Base-by-base conservation (phyloP, 2,113 vertebrate genomes). In the Puntigrus tetrazona region DNA sequence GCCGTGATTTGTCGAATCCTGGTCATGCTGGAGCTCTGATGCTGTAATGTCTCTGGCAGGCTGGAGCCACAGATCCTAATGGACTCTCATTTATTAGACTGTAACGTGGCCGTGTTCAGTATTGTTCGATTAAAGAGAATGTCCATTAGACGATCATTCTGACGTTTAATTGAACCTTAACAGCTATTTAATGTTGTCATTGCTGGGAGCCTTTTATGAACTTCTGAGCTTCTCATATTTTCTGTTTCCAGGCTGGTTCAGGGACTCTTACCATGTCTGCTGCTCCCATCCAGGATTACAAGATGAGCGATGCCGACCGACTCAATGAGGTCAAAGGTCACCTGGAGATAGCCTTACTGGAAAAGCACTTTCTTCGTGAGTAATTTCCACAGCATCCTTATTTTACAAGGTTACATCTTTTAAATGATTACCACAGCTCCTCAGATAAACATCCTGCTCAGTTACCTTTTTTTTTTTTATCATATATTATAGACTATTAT, bases 311-410 rank as follows among this genome's bases (percentile, higher is more conserved):
- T 55, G 92, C 91, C 25, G 96, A 97, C 87, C 87, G 97, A 79
- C 92, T 99, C 81, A 98, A 96, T 10, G 98, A 99, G 90, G 95
- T 99, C 91, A 98, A 99, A 94, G 97, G 97, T 84, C 97, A 98
- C 90, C 93, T 99, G 87, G 98, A 99, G 93, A 97, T 99, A n/a
- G 96, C 98, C 89, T 93, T 99, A 91, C 86, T 99, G 91, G 98
- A 99, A 89, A 99, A 99, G 86, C 97, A 99, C 91, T 99, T 98
- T 89, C 88, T 99, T 63, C 96, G 98, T 99, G 92, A 98, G 97
- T 98, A 87, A 20, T 13, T 7, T 3, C 41, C 29, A 8, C 13
- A 43, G 69, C 16, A n/a, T 78, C 8, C 5, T 29, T 22, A 3
- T 43, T 61, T 83, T 22, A 77, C 34, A 77, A 22, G 18, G 45